A percentile compares a stretch with the other conserved stretches of the same genome.
Evolutionary conservation across 2,113 vertebrate genomes (phyloP).

Genomic region (Ciconia maguari): DNA sequence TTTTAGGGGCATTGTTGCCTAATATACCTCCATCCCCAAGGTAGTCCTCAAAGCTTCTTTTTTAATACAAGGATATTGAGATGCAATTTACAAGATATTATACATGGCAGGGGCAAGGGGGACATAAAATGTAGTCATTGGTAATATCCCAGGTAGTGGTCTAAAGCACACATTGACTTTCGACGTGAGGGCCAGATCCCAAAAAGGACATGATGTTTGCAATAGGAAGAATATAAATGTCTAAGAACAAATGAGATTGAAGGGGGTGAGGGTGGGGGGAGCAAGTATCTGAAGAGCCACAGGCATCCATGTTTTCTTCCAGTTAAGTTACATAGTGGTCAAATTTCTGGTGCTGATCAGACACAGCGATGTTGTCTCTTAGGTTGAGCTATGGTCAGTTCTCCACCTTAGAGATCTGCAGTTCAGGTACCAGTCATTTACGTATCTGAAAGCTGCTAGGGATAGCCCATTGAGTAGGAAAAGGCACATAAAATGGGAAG

Average conservation of each 20-base stretch:
- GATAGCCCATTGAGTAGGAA: not conserved
- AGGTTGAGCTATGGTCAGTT: not conserved
- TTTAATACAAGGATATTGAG: not conserved
- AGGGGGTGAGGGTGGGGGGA: not conserved
- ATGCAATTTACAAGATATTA: not conserved
- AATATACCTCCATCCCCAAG: not conserved
- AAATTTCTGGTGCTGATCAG: not conserved
- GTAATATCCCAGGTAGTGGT: not conserved
- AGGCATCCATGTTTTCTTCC: not conserved
- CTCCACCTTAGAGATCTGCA: not conserved
- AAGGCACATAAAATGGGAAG: not conserved
- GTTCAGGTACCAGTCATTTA: not conserved
- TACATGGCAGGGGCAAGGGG: not conserved
- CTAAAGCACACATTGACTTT: not conserved
- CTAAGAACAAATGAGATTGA: not conserved
- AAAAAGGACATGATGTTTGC: not conserved
- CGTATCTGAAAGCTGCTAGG: not conserved
- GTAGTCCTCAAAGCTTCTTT: not conserved
- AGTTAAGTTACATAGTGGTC: not conserved
- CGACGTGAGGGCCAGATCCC: rapidly evolving
- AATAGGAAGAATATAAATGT: not conserved
- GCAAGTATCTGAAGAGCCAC: not conserved
- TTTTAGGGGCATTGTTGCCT: not conserved
- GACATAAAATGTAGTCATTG: not conserved
- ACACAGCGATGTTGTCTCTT: not conserved